Percentiles rank a stretch among this genome's conserved stretches.
Conservation (phyloP, 2,797 vertebrate genomes). For the Nothura maculosa region DNA sequence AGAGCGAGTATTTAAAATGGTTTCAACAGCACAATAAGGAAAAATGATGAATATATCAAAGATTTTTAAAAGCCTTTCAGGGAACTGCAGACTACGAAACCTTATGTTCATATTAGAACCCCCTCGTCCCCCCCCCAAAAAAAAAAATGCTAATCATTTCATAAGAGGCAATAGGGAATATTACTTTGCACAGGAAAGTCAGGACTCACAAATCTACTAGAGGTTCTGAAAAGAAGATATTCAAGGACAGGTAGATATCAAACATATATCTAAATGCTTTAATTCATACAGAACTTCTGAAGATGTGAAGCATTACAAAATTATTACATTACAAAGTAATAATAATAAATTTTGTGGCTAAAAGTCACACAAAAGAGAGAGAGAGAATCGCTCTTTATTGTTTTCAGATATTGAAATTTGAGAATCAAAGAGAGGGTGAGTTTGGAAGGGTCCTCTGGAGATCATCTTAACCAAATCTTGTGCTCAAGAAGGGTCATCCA, state of each 20-base stretch:
- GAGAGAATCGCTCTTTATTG: neutral
- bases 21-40: neutral
- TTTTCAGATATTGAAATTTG: neutral
- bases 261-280: neutral
- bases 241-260: neutral
- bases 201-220: neutral
- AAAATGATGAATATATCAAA: neutral
- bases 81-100: neutral
- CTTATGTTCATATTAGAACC: neutral
- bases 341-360: neutral
- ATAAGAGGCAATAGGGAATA: neutral
- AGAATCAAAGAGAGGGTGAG: neutral
- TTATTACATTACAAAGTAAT: neutral
- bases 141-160: neutral
- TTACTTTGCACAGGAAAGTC: neutral
- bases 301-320: neutral
- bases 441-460: neutral
- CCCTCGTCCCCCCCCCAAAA: too few species aligned
- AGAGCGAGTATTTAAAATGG: neutral
- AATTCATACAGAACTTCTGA: neutral
- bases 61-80: neutral
- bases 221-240: neutral
- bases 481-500: too few species aligned
- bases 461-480: neutral
- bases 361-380: neutral